Evolutionary conservation across 2,888 invertebrate species (phyloP).

Genomic region (Athripsodes cinereus): DNA sequence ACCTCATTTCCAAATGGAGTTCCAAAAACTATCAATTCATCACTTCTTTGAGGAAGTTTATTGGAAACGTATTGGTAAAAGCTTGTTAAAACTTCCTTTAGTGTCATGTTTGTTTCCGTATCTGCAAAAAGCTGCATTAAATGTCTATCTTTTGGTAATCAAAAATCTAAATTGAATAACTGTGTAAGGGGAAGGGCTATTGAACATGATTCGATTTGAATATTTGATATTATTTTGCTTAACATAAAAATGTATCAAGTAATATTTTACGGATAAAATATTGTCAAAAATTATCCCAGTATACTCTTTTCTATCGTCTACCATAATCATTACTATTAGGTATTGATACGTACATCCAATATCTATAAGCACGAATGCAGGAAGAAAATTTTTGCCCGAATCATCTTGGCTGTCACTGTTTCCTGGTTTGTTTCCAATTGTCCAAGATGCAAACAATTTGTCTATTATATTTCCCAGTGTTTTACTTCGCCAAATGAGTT

Average conservation of each 20-base stretch:
- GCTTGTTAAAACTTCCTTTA: neutral
- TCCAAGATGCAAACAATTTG: slow-evolving; percentile 49
- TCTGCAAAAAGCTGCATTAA: too few relatives aligned
- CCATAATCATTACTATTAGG: too few relatives aligned
- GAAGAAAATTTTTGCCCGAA: slow-evolving; percentile 42
- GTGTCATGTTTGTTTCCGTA: neutral
- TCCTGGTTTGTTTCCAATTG: slow-evolving; percentile 44
- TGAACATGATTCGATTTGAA: too few relatives aligned
- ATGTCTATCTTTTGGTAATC: too few relatives aligned
- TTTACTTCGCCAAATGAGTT: slow-evolving; percentile 47
- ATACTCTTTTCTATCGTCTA: too few relatives aligned
- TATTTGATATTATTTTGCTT: too few relatives aligned
- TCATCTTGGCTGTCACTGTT: slow-evolving; percentile 41
- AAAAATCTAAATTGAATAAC: neutral
- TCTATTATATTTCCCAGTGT: slow-evolving; percentile 45
- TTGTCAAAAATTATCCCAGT: too few relatives aligned
- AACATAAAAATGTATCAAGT: too few relatives aligned
- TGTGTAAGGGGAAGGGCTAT: too few relatives aligned
- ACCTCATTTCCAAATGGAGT: slow-evolving; percentile 45
- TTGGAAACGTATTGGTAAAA: neutral
- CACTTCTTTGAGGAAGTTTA: slow-evolving; percentile 19
- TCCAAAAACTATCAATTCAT: slow-evolving; percentile 29
- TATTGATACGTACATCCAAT: slow-evolving; percentile 33
- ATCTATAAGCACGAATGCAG: slow-evolving; percentile 49
- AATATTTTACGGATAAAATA: too few relatives aligned